These are phyloP conservation scores for Drosophila anomalata DNA, from an alignment of 2,888 invertebrate genomes.

Conservation along the genomic window DNA sequence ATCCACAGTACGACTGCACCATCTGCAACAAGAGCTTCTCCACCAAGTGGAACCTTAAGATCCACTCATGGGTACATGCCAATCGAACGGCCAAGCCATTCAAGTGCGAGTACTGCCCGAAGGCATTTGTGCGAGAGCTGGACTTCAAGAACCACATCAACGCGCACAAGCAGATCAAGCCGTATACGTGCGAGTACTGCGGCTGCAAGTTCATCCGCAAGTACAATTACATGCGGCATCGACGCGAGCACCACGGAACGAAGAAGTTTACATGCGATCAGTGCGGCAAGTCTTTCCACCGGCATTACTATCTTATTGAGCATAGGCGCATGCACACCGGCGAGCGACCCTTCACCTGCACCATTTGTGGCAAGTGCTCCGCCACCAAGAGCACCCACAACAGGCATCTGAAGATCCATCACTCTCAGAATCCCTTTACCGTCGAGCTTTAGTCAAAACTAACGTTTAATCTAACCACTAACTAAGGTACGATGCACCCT, in stretches of 20 bases:
- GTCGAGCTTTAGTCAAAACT: constrained; percentile 86
- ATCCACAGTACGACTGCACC: constrained; percentile 90
- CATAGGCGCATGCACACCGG: constrained; percentile 95
- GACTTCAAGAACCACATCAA: constrained; percentile 94
- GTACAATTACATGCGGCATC: constrained; percentile 94
- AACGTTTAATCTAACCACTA: constrained; percentile 63
- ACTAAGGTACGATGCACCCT: constrained; percentile 57
- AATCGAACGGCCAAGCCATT: constrained; percentile 92
- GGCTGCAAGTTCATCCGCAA: constrained; percentile 95
- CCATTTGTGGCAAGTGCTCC: constrained; percentile 94
- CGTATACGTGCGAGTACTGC: constrained; percentile 94
- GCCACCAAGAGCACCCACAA: constrained; percentile 96
- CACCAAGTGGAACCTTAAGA: constrained; percentile 95
- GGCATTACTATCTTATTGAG: constrained; percentile 94
- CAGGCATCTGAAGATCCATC: constrained; percentile 95
- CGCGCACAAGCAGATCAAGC: constrained; percentile 92
- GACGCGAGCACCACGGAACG: constrained; percentile 92
- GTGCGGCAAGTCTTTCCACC: constrained; percentile 93
- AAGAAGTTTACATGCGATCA: constrained; percentile 90
- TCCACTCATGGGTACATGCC: constrained; percentile 95
- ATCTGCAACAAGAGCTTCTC: constrained; percentile 94
- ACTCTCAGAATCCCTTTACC: constrained; percentile 93
- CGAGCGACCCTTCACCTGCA: constrained; percentile 90
- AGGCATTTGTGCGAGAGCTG: constrained; percentile 92
- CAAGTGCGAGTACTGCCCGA: constrained; percentile 92